Evolutionary conservation across 2,797 vertebrate species (phyloP), one percentile per base, ranked within the genome.

Genomic region (Catamblyrhynchus diadema): DNA sequence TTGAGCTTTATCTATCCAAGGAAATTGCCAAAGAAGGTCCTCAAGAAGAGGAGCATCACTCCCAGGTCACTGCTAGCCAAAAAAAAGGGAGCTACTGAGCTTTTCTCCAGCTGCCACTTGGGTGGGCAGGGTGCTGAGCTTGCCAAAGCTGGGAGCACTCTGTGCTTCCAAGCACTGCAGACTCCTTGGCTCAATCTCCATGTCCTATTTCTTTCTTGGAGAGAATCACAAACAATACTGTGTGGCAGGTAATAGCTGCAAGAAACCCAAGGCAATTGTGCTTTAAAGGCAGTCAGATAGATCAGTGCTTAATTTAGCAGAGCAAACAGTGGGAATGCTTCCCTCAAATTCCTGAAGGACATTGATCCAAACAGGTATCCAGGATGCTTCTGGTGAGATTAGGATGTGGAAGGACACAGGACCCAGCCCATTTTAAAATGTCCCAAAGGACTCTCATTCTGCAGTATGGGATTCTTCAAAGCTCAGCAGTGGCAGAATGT

Each of bases 391-490:
- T 14, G 18, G 71, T 27, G 41, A 90, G 53, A 56, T 44, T 14
- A 20, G 53, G 60, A 66, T 0, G 0, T 50, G 25, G 4, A 39
- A 86, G 11, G 66, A 42, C 39, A 28, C 24, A 33, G 64, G 45
- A 45, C 6, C 22, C 0, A 2, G 33, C 7, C 25, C 35, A n/a
- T 45, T 72, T 22, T 8, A 60, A 61, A 60, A 37, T 16, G 14
- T 21, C 23, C 22, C 22, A 6, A 6, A 73, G 33, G 53, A 8
- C 45, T 80, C 67, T 48, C 11, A 2, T 33, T 33, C 80, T 35
- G 28, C 9, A 3, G 12, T 6, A 10, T 0, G 0, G 28, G 39
- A 21, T 18, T 13, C 15, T 35, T 0, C 2, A 41, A 51, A 90
- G 80, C 24, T 65, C 12, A 25, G 59, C 12, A 14, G 12, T 3